Evolutionary conservation across 2,797 vertebrate species (phyloP).

Genomic region (Crenuchus spilurus): DNA sequence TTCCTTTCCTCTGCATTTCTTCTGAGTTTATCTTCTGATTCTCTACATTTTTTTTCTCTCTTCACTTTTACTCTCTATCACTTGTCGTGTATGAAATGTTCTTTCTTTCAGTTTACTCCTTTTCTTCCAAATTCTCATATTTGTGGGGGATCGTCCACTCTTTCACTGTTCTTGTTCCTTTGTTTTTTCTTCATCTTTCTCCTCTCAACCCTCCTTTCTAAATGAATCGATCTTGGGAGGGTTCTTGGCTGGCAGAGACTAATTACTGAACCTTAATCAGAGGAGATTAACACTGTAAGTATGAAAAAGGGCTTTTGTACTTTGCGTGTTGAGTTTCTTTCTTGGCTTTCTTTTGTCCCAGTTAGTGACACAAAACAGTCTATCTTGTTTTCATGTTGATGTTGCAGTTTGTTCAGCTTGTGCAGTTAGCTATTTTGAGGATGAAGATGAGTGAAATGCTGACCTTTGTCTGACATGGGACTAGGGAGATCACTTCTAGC

Average conservation of each 20-base stretch:
- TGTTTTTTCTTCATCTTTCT: neutral
- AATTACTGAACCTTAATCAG: conserved; percentile 44
- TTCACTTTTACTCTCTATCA: neutral
- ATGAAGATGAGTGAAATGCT: neutral
- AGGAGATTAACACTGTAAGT: conserved; percentile 44
- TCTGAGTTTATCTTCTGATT: too few relatives aligned
- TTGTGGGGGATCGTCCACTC: neutral
- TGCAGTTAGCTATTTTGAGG: neutral
- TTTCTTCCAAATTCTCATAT: neutral
- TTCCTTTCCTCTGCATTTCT: neutral
- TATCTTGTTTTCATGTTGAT: neutral
- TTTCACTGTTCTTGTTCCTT: too few relatives aligned
- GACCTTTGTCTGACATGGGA: neutral
- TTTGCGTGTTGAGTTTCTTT: neutral
- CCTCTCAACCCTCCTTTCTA: neutral
- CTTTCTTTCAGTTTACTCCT: neutral
- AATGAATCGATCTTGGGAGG: conserved; percentile 14
- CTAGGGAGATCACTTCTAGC: neutral
- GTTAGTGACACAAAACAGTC: too few relatives aligned
- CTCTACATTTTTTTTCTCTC: neutral
- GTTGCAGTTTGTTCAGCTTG: neutral
- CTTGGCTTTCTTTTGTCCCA: neutral
- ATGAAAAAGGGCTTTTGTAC: conserved; percentile 19
- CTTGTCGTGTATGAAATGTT: neutral
- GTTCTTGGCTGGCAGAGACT: conserved; percentile 17